Evolutionary conservation across 1,140 invertebrate genomes (phyloP).

Genomic region (Drosophila nebulosa): DNA sequence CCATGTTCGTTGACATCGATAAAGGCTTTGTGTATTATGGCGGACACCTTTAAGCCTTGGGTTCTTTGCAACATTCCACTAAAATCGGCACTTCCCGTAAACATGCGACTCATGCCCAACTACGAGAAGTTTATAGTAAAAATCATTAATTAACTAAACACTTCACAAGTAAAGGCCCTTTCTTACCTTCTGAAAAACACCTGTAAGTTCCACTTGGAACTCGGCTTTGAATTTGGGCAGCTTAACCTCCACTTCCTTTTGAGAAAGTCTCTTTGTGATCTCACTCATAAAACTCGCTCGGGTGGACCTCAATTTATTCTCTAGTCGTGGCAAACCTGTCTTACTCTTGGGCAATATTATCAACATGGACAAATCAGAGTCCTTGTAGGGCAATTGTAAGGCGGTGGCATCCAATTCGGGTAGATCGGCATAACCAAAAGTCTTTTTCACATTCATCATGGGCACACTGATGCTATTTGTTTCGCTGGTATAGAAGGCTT

Average conservation of each 20-base stretch:
- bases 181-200: conserved; percentile 82
- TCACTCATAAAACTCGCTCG: conserved; percentile 62
- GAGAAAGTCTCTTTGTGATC: conserved; percentile 60
- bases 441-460: conserved; percentile 82
- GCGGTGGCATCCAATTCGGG: conserved; percentile 54
- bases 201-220: conserved; percentile 81
- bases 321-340: conserved; percentile 81
- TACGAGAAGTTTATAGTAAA: conserved; percentile 50
- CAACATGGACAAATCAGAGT: conserved; percentile 82
- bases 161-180: not conserved
- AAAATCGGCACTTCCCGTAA: conserved; percentile 84
- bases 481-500: conserved; percentile 56
- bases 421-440: conserved; percentile 55
- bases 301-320: conserved; percentile 81
- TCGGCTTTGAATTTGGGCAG: conserved; percentile 86
- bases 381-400: conserved; percentile 79
- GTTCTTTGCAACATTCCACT: conserved; percentile 82
- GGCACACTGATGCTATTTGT: conserved; percentile 66
- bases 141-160: not conserved
- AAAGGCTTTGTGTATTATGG: conserved; percentile 83
- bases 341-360: conserved; percentile 83
- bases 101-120: conserved; percentile 84
- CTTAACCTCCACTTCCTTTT: conserved; percentile 81
- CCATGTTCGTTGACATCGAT: conserved; percentile 84
- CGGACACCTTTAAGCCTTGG: conserved; percentile 82